Conservation (phyloP, 2,797 vertebrate species). For the Helicolenus hilgendorfi region DNA sequence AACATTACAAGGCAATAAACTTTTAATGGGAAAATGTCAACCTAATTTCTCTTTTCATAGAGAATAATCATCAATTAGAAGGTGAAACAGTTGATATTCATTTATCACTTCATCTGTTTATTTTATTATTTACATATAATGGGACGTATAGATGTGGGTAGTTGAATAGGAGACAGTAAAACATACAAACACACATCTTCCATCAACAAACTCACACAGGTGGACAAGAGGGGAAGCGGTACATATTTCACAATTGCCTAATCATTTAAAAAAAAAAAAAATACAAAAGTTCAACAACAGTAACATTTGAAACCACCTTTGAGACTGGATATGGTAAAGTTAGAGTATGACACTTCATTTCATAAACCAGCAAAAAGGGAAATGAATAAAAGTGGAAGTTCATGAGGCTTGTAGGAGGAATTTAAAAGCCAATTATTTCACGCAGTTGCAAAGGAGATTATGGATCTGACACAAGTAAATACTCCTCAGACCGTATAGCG, state of each 20-base stretch:
- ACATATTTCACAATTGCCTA: conserved; percentile 58
- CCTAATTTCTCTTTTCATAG: neutral
- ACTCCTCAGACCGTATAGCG: conserved; percentile 12
- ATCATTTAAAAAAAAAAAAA: conserved; percentile 47
- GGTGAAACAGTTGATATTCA: neutral
- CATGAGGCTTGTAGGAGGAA: neutral
- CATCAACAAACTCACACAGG: conserved; percentile 59
- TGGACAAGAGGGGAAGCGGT: conserved; percentile 52
- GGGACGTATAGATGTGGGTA: conserved; percentile 44
- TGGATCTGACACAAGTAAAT: conserved; percentile 17
- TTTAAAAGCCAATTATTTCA: conserved; percentile 42
- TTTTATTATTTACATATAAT: conserved; percentile 86
- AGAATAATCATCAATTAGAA: neutral
- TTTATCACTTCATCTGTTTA: conserved; percentile 67
- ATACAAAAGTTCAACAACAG: conserved; percentile 50
- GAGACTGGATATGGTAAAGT: conserved; percentile 45
- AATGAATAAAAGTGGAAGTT: conserved; percentile 18
- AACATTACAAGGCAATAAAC: neutral
- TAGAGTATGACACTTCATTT: neutral
- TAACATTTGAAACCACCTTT: conserved; percentile 53
- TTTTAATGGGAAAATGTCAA: neutral
- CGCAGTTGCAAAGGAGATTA: conserved; percentile 20
- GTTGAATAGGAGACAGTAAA: conserved; percentile 30
- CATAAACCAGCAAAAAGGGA: conserved; percentile 1
- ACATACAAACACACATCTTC: conserved; percentile 57